Percentiles rank a stretch among this genome's conserved stretches.
Conservation (phyloP, 2,113 vertebrate genomes). For the Plotosus lineatus region DNA sequence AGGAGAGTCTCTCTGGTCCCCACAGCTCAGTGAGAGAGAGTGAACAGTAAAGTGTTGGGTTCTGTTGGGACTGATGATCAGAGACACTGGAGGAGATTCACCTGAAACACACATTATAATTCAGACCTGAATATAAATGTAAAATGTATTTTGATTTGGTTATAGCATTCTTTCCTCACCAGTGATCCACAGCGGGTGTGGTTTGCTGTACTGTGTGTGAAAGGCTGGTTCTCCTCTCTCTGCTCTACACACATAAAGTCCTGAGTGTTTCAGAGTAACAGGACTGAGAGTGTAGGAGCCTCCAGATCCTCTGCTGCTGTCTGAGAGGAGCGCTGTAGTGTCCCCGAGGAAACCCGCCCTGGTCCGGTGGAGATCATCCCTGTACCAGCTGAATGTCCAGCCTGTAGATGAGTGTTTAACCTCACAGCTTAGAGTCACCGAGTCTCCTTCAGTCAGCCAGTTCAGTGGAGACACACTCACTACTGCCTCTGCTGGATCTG, state of each 20-base stretch:
- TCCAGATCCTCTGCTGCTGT: slow-evolving; percentile 42
- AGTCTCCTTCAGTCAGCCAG: slow-evolving; percentile 24
- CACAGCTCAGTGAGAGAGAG: slow-evolving; percentile 16
- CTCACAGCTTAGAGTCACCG: slow-evolving; percentile 36
- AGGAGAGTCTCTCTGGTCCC: not conserved
- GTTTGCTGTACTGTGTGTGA: slow-evolving; percentile 34
- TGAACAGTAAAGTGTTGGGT: slow-evolving; percentile 24
- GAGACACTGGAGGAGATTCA: not conserved
- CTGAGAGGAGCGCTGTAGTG: slow-evolving; percentile 8
- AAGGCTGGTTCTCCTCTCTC: slow-evolving; percentile 40
- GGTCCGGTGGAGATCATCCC: not conserved
- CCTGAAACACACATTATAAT: not conserved
- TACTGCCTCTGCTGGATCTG: not conserved
- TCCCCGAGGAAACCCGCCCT: not conserved
- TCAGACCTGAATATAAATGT: not conserved
- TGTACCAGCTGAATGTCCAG: slow-evolving; percentile 49
- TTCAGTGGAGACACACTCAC: slow-evolving; percentile 29
- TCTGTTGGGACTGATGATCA: slow-evolving; percentile 11
- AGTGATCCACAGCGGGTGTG: slow-evolving; percentile 41
- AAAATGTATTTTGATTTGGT: not conserved
- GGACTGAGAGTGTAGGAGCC: slow-evolving; percentile 37
- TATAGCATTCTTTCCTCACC: slow-evolving; percentile 31
- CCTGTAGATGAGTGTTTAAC: slow-evolving; percentile 37
- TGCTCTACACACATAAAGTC: slow-evolving; percentile 48
- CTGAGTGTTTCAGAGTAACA: slow-evolving; percentile 43